Base-by-base conservation (phyloP, 2,797 vertebrate genomes). In the Eospalax fontanierii region DNA sequence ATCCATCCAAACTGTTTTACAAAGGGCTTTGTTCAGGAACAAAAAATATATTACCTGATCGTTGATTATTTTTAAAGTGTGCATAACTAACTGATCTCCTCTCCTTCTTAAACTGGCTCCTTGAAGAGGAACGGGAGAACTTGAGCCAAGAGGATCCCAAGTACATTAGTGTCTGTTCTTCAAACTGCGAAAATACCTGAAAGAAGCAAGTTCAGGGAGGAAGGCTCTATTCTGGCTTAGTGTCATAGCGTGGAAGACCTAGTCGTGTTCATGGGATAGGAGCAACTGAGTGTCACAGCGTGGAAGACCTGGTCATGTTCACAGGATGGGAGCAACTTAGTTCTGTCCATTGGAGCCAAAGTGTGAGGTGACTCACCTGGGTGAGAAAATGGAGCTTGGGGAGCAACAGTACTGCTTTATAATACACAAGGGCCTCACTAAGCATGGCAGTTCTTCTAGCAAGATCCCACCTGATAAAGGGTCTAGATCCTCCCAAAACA, bases 151-250 rank as follows among this genome's bases (percentile, higher is more conserved):
- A 16, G 26, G 70, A 18, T 68, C 22, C 10, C 21, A 71, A 4
- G 2, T 71, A 21, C 46, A 46, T 33, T 16, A 6, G 14, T 30
- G 6, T 6, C 26, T 76, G 30, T 76, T 50, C 28, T 76, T 33
- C 26, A 46, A 26, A 76, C 43, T 46, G 46, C 11, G 24, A 76
- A 33, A 22, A 33, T 30, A 18, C 46, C 46, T n/a, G 8, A 54
- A 24, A 65, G 43, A 75, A 50, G 28, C 24, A 26, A 3, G 3
- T 0, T 43, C n/a, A 14, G 6, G 7, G 2, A 6, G 2, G 15
- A 40, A 71, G 19, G 38, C 9, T 19, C 33, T 54, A 33, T 74
- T 50, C 19, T 33, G 74, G 46, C 9, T n/a, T 46, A n/a, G 46
- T 54, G 5, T 78, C 4, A n/a, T 78, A 16, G 3, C 30, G 54